A percentile compares a stretch with the other conserved stretches of the same genome.
phyloP scores from a whole-genome alignment of 2,113 vertebrate species.

The Jaculus jaculus region DNA sequence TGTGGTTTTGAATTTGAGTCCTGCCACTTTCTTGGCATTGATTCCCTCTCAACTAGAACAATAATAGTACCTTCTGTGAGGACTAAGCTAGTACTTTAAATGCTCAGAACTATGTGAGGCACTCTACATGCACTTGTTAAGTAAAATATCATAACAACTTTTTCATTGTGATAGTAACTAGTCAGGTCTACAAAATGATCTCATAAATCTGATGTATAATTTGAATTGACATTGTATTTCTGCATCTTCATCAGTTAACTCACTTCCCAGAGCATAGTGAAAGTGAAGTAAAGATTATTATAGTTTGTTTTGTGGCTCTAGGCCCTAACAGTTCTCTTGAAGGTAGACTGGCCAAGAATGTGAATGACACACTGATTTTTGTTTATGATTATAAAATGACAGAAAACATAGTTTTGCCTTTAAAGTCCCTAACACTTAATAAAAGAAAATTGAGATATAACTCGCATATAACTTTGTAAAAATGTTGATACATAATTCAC shows the following conservation, averaged over 20 bases:
- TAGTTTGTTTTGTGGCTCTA: not conserved
- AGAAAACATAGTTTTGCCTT: conserved; percentile 19
- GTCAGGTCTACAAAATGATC: conserved; percentile 23
- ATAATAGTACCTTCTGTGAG: not conserved
- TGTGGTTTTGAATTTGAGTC: not conserved
- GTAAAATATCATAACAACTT: not conserved
- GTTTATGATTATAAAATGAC: not conserved
- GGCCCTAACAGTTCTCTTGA: conserved; percentile 20
- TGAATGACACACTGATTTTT: not conserved
- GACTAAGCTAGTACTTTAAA: not conserved
- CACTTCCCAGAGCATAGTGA: not conserved
- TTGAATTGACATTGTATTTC: not conserved
- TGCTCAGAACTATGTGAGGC: not conserved
- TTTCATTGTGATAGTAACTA: conserved; percentile 16
- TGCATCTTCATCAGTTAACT: not conserved
- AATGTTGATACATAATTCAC: conserved; percentile 15
- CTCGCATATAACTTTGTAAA: not conserved
- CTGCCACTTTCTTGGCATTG: not conserved
- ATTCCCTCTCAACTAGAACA: not conserved
- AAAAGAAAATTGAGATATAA: too few species aligned
- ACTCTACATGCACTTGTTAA: not conserved
- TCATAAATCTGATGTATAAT: conserved; percentile 13
- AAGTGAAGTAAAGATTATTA: not conserved
- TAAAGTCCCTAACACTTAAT: not conserved
- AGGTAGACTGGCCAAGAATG: not conserved